These are phyloP conservation scores for Pseudorhombus dupliciocellatus DNA, from an alignment of 2,113 vertebrate genomes.

Conservation along the genomic window DNA sequence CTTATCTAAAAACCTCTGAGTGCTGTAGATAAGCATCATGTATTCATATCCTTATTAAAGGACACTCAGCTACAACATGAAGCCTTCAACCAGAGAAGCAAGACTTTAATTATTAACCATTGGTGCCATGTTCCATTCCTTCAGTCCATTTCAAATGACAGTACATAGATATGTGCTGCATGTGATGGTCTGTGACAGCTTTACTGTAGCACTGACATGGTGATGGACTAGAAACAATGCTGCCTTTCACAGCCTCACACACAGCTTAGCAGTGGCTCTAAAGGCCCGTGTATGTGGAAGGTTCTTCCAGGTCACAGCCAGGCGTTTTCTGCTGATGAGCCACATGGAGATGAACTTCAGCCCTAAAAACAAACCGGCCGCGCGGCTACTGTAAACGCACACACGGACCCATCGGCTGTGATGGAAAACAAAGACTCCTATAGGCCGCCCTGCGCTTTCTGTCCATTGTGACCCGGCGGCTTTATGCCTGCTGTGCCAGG, in stretches of 20 bases:
- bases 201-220: not conserved
- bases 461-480: conserved; percentile 65
- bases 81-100: no score
- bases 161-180: no score
- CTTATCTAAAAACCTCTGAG: no score
- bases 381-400: conserved; percentile 49
- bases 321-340: conserved; percentile 76
- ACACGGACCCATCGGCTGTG: conserved; percentile 42
- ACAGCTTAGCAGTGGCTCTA: conserved; percentile 9
- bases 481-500: conserved; percentile 42
- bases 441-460: conserved; percentile 55
- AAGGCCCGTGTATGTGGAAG: conserved; percentile 66
- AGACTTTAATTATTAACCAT: no score
- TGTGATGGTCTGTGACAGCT: not conserved
- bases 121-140: no score
- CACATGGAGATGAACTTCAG: conserved; percentile 59
- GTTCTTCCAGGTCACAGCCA: conserved; percentile 54
- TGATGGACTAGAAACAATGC: conserved; percentile 37
- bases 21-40: no score
- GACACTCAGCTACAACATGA: no score
- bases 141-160: not conserved
- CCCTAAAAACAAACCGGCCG: conserved; percentile 71
- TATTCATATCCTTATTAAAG: no score
- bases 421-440: conserved; percentile 70
- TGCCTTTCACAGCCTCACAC: conserved; percentile 31